A percentile compares a stretch with the other conserved stretches of the same genome.
Conservation (phyloP, 2,113 vertebrate species). For the Anas platyrhynchos region DNA sequence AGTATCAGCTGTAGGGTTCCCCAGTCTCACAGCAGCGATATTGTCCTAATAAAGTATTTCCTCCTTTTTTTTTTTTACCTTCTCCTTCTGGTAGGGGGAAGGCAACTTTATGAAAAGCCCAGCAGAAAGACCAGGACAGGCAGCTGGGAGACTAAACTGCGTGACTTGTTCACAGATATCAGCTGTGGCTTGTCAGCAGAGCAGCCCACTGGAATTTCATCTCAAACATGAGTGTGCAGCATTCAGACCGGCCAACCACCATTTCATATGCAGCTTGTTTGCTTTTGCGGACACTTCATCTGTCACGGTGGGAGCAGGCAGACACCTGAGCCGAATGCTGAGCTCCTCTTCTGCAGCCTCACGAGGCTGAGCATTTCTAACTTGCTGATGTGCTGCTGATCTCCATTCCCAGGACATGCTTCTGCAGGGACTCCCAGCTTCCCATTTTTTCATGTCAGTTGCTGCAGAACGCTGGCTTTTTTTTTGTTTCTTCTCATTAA, state of each 20-base stretch:
- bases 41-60: neutral
- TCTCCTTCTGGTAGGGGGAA: neutral
- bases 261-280: constrained; percentile 32
- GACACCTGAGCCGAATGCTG: constrained; percentile 41
- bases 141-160: neutral
- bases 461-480: neutral
- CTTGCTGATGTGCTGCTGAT: neutral
- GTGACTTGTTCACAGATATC: neutral
- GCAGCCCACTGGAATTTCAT: neutral
- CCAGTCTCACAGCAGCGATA: neutral
- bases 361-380: neutral
- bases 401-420: neutral
- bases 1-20: neutral
- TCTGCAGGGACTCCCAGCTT: neutral
- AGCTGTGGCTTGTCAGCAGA: neutral
- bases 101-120: neutral
- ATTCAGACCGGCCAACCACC: neutral
- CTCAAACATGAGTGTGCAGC: neutral
- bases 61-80: neutral
- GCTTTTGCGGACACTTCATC: constrained; percentile 7
- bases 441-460: neutral
- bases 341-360: constrained; percentile 6
- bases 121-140: neutral
- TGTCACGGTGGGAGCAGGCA: neutral
- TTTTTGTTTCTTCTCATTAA: neutral